phyloP scores from a whole-genome alignment of 2,888 invertebrate species.

The Pterobdella sp. region DNA sequence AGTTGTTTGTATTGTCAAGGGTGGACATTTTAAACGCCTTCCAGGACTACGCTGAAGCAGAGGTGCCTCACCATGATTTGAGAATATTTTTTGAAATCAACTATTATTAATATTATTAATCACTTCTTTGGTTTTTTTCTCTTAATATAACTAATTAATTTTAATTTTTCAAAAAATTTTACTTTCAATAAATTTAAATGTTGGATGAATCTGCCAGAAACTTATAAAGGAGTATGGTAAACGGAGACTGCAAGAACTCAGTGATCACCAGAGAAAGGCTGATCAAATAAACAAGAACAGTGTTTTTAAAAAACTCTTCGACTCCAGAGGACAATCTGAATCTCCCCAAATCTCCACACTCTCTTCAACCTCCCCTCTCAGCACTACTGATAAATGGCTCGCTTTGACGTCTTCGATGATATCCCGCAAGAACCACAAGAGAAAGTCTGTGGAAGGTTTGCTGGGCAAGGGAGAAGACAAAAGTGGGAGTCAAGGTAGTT shows the following conservation, averaged over 20 bases:
- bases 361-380: neutral
- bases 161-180: neutral
- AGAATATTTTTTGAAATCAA: neutral
- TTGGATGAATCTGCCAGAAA: slow-evolving; percentile 29
- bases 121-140: neutral
- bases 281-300: neutral
- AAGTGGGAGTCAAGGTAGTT: too few species aligned
- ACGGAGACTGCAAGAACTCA: slow-evolving; percentile 37
- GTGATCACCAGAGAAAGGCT: slow-evolving; percentile 34
- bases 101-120: neutral
- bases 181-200: neutral
- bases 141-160: neutral
- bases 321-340: neutral
- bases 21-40: slow-evolving; percentile 88
- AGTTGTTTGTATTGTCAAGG: slow-evolving; percentile 81
- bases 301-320: neutral
- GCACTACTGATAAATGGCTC: neutral
- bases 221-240: slow-evolving; percentile 38
- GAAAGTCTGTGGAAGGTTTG: neutral
- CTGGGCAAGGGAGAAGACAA: too few species aligned
- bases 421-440: neutral
- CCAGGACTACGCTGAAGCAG: slow-evolving; percentile 93
- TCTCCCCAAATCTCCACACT: neutral
- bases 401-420: neutral
- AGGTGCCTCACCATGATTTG: too few species aligned